Evolutionary conservation across 2,888 invertebrate genomes (phyloP), one percentile per base, ranked within the genome.

Genomic region (Rhopalosiphum nymphaeae): DNA sequence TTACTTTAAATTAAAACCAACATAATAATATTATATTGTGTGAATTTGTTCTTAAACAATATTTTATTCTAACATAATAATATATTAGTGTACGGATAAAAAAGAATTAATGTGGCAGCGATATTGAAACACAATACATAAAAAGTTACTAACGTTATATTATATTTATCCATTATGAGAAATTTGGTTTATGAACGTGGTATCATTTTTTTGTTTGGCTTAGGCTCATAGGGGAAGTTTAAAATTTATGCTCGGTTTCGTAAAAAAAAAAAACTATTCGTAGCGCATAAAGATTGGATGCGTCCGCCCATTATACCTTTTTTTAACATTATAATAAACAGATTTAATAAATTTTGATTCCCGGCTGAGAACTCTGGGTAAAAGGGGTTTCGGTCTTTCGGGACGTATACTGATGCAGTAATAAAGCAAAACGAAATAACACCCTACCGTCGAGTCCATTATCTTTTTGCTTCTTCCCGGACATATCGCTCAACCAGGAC

Each of bases 271-370:
- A 57, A 91, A 91, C 57, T n/a, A 42, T 29, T 46, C 46, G 26
- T 49, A 13, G 44, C 5, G 29, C 29, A 36, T 29, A 61, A 92
- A n/a, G 57, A 78, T 78, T 21, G 78, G 36, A 61, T 25, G 57
- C 29, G 46, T 36, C n/a, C 36, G 49, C 36, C 87, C 42, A 87
- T 87, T 67, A 92, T 92, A 87, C n/a, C 56, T 91, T 53, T 53
- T 85, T 92, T 92, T 87, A 88, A 42, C 92, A 88, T 92, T 86
- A 88, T 67, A 92, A 92, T 92, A 67, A 36, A 92, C 46, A 88
- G 87, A 92, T 88, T 92, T 92, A 87, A 88, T 92, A 92, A 87
- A 92, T 92, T 88, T 53, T 49, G 42, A 67, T 92, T 92, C 26
- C 57, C 46, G 86, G 4, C 91, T 67, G 49, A 29, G 61, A 92